Evolutionary conservation across 2,797 vertebrate species (phyloP).

Genomic region (Hemitrygon akajei): DNA sequence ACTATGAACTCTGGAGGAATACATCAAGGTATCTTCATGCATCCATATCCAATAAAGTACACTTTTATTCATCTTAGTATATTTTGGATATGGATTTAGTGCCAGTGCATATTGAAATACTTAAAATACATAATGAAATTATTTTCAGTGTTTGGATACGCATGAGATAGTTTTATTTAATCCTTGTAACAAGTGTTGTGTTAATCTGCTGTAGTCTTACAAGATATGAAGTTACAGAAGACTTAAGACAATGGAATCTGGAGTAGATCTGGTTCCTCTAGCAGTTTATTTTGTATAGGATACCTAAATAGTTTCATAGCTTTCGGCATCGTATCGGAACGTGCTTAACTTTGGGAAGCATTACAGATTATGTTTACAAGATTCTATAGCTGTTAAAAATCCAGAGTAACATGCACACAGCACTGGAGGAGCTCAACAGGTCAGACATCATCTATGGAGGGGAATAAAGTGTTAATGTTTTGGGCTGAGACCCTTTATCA

Average conservation of each 20-base stretch:
- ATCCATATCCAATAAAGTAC: neutral
- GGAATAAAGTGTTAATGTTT: too few species aligned
- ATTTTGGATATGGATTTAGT: neutral
- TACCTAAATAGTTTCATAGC: neutral
- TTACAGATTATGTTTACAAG: neutral
- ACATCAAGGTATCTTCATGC: neutral
- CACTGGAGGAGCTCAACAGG: too few species aligned
- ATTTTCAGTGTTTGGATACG: neutral
- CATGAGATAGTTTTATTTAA: neutral
- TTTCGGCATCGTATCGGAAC: neutral
- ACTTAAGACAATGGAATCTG: too few species aligned
- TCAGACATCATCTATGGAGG: too few species aligned
- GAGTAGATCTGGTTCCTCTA: too few species aligned
- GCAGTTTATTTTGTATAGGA: too few species aligned
- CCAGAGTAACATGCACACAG: too few species aligned
- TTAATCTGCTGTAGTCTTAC: neutral
- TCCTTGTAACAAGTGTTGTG: neutral
- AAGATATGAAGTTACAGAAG: neutral
- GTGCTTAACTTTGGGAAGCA: neutral
- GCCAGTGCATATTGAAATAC: neutral
- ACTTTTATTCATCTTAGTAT: neutral
- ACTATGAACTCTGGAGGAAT: too few species aligned
- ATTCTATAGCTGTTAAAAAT: too few species aligned
- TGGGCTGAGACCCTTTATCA: too few species aligned
- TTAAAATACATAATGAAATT: constrained; percentile 15